Conservation (phyloP, 1,140 invertebrate genomes). For the Luehdorfia chinensis region DNA sequence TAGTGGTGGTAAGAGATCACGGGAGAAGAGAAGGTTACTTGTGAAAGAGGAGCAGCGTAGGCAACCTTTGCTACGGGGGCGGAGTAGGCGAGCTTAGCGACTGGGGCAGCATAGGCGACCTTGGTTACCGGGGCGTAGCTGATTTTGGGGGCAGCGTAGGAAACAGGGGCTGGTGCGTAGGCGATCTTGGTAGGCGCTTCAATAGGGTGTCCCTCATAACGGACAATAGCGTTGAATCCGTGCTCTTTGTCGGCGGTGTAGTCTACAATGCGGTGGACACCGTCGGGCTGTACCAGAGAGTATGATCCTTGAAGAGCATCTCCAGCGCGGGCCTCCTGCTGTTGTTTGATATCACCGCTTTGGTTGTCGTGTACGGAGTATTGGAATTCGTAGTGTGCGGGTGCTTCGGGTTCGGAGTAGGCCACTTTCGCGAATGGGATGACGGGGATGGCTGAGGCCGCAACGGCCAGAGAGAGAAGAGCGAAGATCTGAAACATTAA, state of each 20-base stretch:
- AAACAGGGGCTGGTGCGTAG: constrained; percentile 30
- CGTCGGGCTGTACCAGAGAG: constrained; percentile 78
- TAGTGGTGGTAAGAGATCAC: constrained; percentile 61
- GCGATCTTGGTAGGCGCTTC: constrained; percentile 72
- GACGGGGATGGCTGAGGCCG: constrained; percentile 40
- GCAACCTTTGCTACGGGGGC: constrained; percentile 33
- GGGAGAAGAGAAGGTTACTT: constrained; percentile 55
- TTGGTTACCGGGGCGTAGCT: constrained; percentile 35
- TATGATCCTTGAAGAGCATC: constrained; percentile 79
- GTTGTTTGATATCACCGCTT: constrained; percentile 66
- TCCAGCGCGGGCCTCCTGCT: constrained; percentile 63
- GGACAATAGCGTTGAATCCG: constrained; percentile 52
- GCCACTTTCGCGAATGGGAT: constrained; percentile 43
- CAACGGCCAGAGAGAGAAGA: constrained; percentile 44
- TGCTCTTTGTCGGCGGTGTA: constrained; percentile 70
- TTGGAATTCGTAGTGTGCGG: constrained; percentile 81
- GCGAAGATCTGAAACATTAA: constrained; percentile 39
- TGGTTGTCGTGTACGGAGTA: constrained; percentile 82
- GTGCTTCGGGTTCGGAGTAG: constrained; percentile 70
- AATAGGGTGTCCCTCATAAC: constrained; percentile 48
- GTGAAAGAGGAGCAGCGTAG: constrained; percentile 39
- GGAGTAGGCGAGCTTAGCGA: constrained; percentile 80
- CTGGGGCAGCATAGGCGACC: constrained; percentile 57
- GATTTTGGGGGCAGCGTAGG: constrained; percentile 20
- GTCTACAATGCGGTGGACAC: constrained; percentile 79